These are phyloP conservation scores for Dryobotodes eremita DNA, from an alignment of 2,888 invertebrate species.

Conservation along the genomic window DNA sequence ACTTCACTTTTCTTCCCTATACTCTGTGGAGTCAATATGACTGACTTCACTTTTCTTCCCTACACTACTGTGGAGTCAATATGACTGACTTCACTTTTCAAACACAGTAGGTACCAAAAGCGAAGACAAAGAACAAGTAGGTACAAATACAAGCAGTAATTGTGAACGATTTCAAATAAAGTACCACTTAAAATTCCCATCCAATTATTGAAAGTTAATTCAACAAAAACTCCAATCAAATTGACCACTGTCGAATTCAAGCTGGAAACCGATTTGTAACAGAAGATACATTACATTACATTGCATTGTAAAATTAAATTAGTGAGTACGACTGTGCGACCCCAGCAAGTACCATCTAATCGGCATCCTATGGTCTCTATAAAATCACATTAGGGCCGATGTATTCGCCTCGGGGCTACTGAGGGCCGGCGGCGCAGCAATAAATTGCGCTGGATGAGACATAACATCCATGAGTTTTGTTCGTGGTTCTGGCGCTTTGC, in stretches of 20 bases:
- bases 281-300: constrained; percentile 61
- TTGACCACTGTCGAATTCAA: constrained; percentile 40
- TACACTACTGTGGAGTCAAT: not conserved
- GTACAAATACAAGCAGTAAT: not conserved
- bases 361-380: constrained; percentile 83
- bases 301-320: constrained; percentile 75
- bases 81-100: not conserved
- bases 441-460: constrained; percentile 70
- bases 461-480: constrained; percentile 8
- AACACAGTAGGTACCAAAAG: not conserved
- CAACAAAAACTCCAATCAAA: constrained; percentile 30
- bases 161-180: constrained; percentile 6
- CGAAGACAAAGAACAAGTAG: not conserved
- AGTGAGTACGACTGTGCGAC: constrained; percentile 68
- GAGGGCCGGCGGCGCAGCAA: constrained; percentile 66
- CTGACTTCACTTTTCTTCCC: too few relatives aligned
- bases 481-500: not conserved
- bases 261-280: constrained; percentile 62
- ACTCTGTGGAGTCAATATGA: too few relatives aligned
- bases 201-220: constrained; percentile 16
- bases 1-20: too few relatives aligned
- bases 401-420: constrained; percentile 80
- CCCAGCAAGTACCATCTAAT: constrained; percentile 72
- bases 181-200: not conserved
- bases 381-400: constrained; percentile 88